Percentiles rank a stretch among this genome's conserved stretches.
Conservation (phyloP, 2,797 vertebrate genomes). For the Ataeniobius toweri region DNA sequence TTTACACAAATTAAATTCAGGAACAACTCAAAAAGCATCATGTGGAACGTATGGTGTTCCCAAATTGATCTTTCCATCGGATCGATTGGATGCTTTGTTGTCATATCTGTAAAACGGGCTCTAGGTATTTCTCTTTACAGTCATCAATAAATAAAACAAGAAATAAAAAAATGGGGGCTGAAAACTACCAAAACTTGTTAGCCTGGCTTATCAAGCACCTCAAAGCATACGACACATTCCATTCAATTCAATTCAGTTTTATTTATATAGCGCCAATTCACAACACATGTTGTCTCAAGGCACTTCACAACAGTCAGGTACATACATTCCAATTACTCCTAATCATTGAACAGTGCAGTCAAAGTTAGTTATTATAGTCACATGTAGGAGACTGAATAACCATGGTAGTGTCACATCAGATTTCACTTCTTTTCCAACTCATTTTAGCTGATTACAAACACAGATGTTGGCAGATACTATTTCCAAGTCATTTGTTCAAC, state of each 20-base stretch:
- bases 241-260: no score
- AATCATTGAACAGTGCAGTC: no score
- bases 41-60: not conserved
- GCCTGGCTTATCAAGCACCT: not conserved
- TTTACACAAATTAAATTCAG: not conserved
- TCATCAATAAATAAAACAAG: not conserved
- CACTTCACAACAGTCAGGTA: no score
- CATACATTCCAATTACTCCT: no score
- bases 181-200: not conserved
- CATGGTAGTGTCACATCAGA: not conserved
- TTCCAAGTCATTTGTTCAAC: not conserved
- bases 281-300: no score
- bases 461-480: not conserved
- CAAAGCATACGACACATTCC: not conserved
- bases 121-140: not conserved
- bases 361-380: no score
- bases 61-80: conserved; percentile 2
- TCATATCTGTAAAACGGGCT: not conserved
- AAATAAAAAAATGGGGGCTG: not conserved
- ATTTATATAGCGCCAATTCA: no score
- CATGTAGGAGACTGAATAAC: not conserved
- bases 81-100: conserved; percentile 1
- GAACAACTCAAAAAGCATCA: not conserved
- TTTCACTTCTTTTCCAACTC: not conserved
- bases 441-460: not conserved